Percentiles rank a stretch among this genome's conserved stretches.
Evolutionary conservation across 2,888 invertebrate species (phyloP).

Genomic region (Stictocephala bisonia): DNA sequence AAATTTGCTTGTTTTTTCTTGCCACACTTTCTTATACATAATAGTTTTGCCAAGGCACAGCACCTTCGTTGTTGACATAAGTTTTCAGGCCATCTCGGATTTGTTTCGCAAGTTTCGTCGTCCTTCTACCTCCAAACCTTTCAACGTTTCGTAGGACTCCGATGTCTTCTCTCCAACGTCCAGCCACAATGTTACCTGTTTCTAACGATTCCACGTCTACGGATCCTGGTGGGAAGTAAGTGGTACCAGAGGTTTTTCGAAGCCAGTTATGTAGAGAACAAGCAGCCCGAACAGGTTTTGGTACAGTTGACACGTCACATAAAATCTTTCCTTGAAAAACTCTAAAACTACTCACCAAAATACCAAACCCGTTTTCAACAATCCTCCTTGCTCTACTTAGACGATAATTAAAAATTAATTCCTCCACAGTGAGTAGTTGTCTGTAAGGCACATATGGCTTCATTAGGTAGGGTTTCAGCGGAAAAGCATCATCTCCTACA

Average conservation of each 20-base stretch:
- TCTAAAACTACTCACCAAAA: constrained; percentile 51
- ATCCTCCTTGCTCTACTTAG: constrained; percentile 53
- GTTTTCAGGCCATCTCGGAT: constrained; percentile 14
- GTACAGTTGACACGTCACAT: not conserved
- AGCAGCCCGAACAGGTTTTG: constrained; percentile 34
- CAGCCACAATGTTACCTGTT: constrained; percentile 29
- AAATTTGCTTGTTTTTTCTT: no score
- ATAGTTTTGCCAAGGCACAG: constrained; percentile 43
- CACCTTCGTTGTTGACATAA: constrained; percentile 42
- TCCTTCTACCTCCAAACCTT: constrained; percentile 6
- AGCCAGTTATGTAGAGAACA: constrained; percentile 40
- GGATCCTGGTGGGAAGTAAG: constrained; percentile 29
- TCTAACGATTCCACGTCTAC: constrained; percentile 12
- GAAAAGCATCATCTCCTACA: constrained; percentile 55
- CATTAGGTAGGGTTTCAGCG: constrained; percentile 51
- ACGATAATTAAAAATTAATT: constrained; percentile 53
- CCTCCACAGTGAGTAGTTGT: not conserved
- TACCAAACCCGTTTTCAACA: constrained; percentile 54
- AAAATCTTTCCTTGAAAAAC: constrained; percentile 49
- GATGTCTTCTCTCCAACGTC: constrained; percentile 22
- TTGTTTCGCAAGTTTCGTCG: constrained; percentile 32
- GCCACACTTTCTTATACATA: constrained; percentile 6
- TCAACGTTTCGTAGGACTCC: constrained; percentile 8
- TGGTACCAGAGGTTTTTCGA: not conserved
- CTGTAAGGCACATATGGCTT: constrained; percentile 50